These are phyloP conservation scores for Naja naja DNA, from an alignment of 2,113 vertebrate species.

Conservation along the genomic window DNA sequence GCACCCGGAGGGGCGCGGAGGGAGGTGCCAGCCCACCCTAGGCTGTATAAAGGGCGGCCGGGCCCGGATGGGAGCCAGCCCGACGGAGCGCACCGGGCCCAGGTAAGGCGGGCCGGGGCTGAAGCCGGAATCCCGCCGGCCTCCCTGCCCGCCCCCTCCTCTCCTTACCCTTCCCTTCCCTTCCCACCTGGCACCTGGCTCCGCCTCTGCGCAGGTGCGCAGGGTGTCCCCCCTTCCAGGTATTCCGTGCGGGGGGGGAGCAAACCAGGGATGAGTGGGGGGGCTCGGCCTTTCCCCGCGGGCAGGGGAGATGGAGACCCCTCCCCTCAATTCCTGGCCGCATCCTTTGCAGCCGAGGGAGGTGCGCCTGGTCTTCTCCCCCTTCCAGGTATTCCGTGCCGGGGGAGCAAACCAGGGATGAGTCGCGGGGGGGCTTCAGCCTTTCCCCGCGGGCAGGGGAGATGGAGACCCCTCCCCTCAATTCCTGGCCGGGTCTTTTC, in stretches of 20 bases:
- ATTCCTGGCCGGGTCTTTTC: neutral
- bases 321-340: neutral
- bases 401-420: too few relatives aligned
- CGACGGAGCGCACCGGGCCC: neutral
- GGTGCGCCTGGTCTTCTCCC: neutral
- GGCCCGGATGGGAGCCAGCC: neutral
- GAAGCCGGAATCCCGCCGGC: neutral
- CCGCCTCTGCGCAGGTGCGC: neutral
- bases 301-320: neutral
- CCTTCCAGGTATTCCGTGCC: neutral
- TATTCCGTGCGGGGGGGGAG: neutral
- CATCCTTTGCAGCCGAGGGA: neutral
- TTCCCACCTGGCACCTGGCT: neutral
- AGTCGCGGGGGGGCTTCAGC: too few relatives aligned
- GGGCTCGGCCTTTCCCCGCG: neutral
- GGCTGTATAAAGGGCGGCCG: neutral
- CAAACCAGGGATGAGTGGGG: too few relatives aligned
- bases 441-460: neutral
- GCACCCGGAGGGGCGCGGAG: neutral
- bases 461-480: neutral
- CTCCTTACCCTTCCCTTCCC: too few relatives aligned
- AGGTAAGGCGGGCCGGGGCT: neutral
- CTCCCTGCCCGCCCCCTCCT: too few relatives aligned
- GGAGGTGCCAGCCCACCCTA: neutral
- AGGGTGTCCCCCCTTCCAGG: neutral